Percentiles rank a stretch among this genome's conserved stretches.
Conservation (phyloP, 2,797 vertebrate species). For the Coracias cyanogaster region DNA sequence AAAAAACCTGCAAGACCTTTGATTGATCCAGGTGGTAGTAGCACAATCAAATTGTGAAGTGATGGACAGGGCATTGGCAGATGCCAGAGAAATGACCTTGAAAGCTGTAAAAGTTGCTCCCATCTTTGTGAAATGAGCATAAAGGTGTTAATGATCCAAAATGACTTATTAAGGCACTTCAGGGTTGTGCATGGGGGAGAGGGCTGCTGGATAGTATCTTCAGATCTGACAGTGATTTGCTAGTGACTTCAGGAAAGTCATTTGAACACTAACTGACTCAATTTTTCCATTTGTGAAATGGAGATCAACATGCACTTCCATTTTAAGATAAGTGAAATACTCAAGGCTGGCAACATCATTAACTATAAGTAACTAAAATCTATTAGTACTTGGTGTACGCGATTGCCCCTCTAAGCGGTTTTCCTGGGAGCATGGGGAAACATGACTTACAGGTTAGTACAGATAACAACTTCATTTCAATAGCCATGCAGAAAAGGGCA, state of each 20-base stretch:
- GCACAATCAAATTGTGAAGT: neutral
- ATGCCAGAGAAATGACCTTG: neutral
- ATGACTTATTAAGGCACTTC: neutral
- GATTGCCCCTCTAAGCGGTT: neutral
- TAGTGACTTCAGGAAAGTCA: conserved; percentile 39
- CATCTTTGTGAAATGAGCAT: neutral
- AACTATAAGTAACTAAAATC: conserved; percentile 50
- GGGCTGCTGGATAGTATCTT: neutral
- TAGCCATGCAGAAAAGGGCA: conserved; percentile 19
- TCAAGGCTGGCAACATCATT: conserved; percentile 41
- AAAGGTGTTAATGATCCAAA: neutral
- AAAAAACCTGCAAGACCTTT: neutral
- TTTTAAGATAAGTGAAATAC: conserved; percentile 56
- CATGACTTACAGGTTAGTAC: conserved; percentile 41
- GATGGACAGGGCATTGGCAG: neutral
- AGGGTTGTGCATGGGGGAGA: neutral
- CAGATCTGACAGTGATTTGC: conserved; percentile 45
- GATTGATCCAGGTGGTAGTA: neutral
- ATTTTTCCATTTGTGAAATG: conserved; percentile 65
- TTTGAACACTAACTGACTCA: conserved; percentile 55
- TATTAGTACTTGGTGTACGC: conserved; percentile 20
- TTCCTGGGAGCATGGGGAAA: neutral
- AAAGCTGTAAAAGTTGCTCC: neutral
- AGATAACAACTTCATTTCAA: conserved; percentile 51
- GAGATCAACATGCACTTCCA: conserved; percentile 55